These are phyloP conservation scores for Dromococcyx pavoninus DNA, from an alignment of 2,797 vertebrate species.

Conservation along the genomic window DNA sequence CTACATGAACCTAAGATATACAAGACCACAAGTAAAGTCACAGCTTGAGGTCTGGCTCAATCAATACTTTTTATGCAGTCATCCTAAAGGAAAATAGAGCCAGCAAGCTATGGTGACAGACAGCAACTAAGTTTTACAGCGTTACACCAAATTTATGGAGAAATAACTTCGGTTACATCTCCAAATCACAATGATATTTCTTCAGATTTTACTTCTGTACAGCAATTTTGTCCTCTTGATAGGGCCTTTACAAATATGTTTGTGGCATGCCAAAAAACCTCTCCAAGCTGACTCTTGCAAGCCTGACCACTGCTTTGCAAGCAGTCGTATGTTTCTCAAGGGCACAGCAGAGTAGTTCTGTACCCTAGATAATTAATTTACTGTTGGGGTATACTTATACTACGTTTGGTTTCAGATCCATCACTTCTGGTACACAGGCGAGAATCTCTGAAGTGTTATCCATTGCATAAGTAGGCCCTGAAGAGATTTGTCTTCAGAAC, in stretches of 20 bases:
- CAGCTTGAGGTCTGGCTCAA: not conserved
- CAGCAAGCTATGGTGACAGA: not conserved
- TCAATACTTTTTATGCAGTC: not conserved
- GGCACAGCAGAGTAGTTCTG: not conserved
- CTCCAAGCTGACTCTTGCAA: not conserved
- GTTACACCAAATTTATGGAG: not conserved
- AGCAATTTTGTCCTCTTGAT: not conserved
- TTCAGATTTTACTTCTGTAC: not conserved
- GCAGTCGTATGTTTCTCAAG: not conserved
- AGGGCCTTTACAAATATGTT: not conserved
- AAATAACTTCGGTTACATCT: rapidly evolving
- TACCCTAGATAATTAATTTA: not conserved
- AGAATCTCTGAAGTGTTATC: not conserved
- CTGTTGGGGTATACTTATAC: not conserved
- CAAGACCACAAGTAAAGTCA: not conserved
- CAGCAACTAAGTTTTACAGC: not conserved
- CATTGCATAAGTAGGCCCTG: not conserved
- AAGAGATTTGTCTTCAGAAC: not conserved
- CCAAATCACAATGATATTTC: not conserved
- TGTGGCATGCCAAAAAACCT: not conserved
- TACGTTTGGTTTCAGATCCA: not conserved
- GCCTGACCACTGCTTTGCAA: not conserved
- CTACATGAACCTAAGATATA: not conserved
- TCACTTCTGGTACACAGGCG: not conserved
- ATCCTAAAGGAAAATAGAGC: not conserved